Evolutionary conservation across 1,140 invertebrate species (phyloP).

Genomic region (Drosophila tsacasi): DNA sequence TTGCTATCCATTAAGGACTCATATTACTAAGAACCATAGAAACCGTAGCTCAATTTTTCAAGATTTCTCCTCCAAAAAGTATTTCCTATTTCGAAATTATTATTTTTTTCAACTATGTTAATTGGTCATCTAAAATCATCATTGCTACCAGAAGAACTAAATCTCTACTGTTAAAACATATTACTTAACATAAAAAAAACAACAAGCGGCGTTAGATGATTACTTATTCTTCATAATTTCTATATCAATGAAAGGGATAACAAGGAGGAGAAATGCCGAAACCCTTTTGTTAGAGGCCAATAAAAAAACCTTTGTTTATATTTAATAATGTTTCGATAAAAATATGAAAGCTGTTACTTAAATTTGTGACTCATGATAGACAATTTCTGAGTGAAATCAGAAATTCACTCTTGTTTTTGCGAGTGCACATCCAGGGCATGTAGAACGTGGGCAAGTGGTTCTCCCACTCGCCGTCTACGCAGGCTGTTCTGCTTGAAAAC

Average conservation of each 20-base stretch:
- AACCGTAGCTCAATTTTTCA: background rate
- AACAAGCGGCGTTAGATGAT: too few species aligned
- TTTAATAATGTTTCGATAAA: background rate
- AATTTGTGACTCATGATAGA: too few species aligned
- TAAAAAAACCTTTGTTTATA: background rate
- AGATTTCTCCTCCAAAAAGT: too few species aligned
- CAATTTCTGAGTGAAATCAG: background rate
- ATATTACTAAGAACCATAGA: background rate
- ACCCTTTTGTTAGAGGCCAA: too few species aligned
- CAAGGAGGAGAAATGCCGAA: too few species aligned
- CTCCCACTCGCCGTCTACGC: conserved; percentile 75
- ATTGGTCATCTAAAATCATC: background rate
- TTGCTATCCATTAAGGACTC: background rate
- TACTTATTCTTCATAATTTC: too few species aligned
- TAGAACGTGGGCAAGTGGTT: conserved; percentile 69
- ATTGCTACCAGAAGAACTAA: background rate
- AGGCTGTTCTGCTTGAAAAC: conserved; percentile 20
- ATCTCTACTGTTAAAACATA: too few species aligned
- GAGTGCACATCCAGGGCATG: conserved; percentile 20
- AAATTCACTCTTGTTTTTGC: background rate
- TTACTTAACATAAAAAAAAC: too few species aligned
- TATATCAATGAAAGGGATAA: too few species aligned
- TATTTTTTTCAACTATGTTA: background rate
- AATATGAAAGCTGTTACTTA: background rate
- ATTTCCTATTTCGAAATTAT: too few species aligned